Evolutionary conservation across 2,888 invertebrate species (phyloP).

Genomic region (Cerastoderma edule): DNA sequence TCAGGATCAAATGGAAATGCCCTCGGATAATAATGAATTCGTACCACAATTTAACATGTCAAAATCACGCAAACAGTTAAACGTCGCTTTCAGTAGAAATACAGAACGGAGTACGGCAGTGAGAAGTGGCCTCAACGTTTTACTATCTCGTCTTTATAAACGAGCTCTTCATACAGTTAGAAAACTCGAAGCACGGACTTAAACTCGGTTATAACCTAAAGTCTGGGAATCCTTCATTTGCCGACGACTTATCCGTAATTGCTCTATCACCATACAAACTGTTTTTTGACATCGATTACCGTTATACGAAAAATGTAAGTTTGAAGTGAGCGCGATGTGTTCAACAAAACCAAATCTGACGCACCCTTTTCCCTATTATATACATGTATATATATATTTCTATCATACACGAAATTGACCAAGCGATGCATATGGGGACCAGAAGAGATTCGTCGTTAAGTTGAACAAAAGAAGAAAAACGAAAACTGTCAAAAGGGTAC

Average conservation of each 20-base stretch:
- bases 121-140: background rate
- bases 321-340: no score
- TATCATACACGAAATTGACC: no score
- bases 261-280: slow-evolving; percentile 1
- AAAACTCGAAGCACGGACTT: background rate
- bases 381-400: no score
- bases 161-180: background rate
- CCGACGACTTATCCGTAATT: slow-evolving; percentile 2
- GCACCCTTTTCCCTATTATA: no score
- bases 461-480: no score
- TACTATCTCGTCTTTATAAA: background rate
- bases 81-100: background rate
- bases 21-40: background rate
- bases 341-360: no score
- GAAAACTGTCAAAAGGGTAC: no score
- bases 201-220: background rate
- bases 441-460: no score
- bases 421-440: no score
- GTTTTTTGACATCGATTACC: no score
- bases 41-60: background rate
- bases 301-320: no score
- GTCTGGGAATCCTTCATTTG: background rate
- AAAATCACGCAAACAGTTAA: background rate
- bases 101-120: background rate
- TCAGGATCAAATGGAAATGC: no score